A percentile compares a stretch with the other conserved stretches of the same genome.
Evolutionary conservation across 2,113 vertebrate species (phyloP).

Genomic region (Amazona guildingii): DNA sequence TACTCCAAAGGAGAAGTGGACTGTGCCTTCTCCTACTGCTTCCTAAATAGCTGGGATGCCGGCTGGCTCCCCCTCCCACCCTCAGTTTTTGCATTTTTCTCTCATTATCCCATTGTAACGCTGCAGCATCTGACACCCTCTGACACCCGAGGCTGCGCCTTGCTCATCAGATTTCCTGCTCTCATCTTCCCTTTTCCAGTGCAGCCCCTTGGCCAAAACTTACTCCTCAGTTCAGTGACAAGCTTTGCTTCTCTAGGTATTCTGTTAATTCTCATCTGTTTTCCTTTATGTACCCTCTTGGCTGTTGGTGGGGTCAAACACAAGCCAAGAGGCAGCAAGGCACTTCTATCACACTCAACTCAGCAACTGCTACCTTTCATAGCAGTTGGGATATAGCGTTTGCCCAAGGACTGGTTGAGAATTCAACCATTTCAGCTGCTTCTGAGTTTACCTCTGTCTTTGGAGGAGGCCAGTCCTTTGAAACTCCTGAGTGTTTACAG

Average conservation of each 20-base stretch:
- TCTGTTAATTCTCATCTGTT: background rate
- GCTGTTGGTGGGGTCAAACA: background rate
- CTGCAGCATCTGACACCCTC: background rate
- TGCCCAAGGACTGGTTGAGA: background rate
- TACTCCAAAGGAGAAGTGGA: background rate
- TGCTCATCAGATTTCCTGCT: background rate
- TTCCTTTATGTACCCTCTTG: background rate
- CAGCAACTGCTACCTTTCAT: background rate
- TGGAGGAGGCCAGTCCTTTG: background rate
- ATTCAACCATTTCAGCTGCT: background rate
- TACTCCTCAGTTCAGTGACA: background rate
- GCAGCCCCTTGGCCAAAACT: background rate
- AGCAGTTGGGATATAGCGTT: fast-evolving
- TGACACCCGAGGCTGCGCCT: background rate
- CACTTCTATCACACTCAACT: background rate
- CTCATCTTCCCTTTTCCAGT: background rate
- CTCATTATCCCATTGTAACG: background rate
- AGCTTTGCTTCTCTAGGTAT: background rate
- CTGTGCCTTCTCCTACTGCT: background rate
- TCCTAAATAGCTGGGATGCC: background rate
- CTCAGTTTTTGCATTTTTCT: background rate
- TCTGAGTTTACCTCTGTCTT: background rate
- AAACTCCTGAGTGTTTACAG: background rate
- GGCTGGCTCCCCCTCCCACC: background rate
- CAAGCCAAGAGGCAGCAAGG: background rate